phyloP scores from a whole-genome alignment of 1,140 invertebrate species.

The Phenacoccus solenopsis region DNA sequence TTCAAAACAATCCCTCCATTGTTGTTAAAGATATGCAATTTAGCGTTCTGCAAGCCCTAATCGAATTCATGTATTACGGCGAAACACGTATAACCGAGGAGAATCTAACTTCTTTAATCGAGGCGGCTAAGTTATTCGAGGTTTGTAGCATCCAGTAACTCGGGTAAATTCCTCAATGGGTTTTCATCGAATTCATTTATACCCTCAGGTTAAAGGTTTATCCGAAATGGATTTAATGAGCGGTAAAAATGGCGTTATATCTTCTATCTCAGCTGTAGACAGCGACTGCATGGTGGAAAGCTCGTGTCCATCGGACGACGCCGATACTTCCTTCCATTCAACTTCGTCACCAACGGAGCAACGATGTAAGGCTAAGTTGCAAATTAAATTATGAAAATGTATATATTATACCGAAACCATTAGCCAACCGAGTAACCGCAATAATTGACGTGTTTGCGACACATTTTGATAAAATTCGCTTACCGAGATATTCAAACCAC shows the following conservation, averaged over 20 bases:
- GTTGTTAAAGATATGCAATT: slow-evolving; percentile 43
- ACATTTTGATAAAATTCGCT: no score
- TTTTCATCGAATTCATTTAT: neutral
- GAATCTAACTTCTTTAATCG: slow-evolving; percentile 37
- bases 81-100: slow-evolving; percentile 41
- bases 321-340: neutral
- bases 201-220: neutral
- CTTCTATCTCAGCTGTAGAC: neutral
- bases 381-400: no score
- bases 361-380: neutral
- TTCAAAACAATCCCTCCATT: slow-evolving; percentile 41
- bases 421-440: no score
- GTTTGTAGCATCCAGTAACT: slow-evolving; percentile 27
- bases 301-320: neutral
- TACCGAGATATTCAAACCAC: no score
- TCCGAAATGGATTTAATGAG: slow-evolving; percentile 5
- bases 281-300: neutral
- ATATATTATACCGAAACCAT: no score
- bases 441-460: no score
- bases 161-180: neutral
- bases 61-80: slow-evolving; percentile 46
- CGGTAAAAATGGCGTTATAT: neutral
- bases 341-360: neutral
- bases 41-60: slow-evolving; percentile 41
- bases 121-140: slow-evolving; percentile 42